Evolutionary conservation across 2,113 vertebrate genomes (phyloP).

Genomic region (Dascyllus trimaculatus): DNA sequence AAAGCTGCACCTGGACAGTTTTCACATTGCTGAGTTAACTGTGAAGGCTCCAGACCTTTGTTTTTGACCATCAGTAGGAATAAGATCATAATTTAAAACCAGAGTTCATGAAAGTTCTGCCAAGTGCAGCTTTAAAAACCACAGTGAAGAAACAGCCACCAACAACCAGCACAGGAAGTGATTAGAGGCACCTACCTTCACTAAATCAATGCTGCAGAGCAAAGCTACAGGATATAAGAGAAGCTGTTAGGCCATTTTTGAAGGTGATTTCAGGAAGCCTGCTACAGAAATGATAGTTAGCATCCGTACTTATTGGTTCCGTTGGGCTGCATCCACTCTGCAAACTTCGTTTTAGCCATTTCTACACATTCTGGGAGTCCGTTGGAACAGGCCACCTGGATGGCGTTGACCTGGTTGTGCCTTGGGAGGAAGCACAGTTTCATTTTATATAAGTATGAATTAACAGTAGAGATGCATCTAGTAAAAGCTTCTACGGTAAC

Average conservation of each 20-base stretch:
- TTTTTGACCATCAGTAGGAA: too few relatives aligned
- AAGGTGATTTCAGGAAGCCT: not conserved
- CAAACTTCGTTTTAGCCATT: constrained; percentile 48
- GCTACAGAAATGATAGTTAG: not conserved
- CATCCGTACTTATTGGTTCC: constrained; percentile 73
- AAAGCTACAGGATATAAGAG: constrained; percentile 49
- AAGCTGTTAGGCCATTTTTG: not conserved
- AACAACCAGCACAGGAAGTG: too few relatives aligned
- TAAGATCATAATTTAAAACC: not conserved
- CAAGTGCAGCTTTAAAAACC: constrained; percentile 27
- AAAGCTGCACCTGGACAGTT: constrained; percentile 37
- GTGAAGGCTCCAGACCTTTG: too few relatives aligned
- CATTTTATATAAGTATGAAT: not conserved
- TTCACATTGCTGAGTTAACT: too few relatives aligned
- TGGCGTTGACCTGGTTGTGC: constrained; percentile 85
- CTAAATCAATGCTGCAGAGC: constrained; percentile 15
- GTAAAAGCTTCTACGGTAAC: too few relatives aligned
- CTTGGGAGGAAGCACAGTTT: constrained; percentile 73
- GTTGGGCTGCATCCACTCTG: not conserved
- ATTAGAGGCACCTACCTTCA: constrained; percentile 39
- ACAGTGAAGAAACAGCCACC: not conserved
- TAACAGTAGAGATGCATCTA: not conserved
- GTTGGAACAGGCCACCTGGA: constrained; percentile 87
- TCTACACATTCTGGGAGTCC: constrained; percentile 74
- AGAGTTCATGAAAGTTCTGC: not conserved